Evolutionary conservation across 2,888 invertebrate species (phyloP), one percentile per base, ranked within the genome.

Genomic region (Machimus rusticus): DNA sequence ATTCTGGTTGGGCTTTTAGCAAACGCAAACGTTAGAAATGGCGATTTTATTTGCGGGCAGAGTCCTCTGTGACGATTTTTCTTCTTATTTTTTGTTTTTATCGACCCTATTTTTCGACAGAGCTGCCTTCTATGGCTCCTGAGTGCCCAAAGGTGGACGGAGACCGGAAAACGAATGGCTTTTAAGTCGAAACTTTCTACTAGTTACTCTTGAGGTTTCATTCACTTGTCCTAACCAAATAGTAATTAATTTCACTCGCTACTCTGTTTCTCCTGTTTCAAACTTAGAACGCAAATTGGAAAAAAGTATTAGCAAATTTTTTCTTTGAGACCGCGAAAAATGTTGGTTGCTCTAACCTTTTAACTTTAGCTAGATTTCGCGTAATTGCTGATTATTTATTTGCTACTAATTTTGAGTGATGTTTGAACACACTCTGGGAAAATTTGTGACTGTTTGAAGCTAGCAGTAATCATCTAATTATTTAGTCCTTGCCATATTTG

Each of bases 1-100:
- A 79, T 79, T 79, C 79, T 46, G 79, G 46, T 79, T 51, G 79
- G 79, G 79, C 79, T 51, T 79, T 79, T 79, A 79, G 79, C 79
- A 31, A 79, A 51, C 51, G 78, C 39, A 78, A 78, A 39, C 43
- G 79, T 79, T 79, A 79, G 79, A 79, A 46, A 79, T 51, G 31
- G 46, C 14, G 5, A 51, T 66, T 66, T 66, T 66, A 66, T 66
- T 66, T 66, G 66, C 66, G 66, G 66, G n/a, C n/a, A n/a, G 28
- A 3, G 28, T 66, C 66, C 66, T 28, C 66, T 66, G 23, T 66
- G 66, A 66, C 12, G 66, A 66, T 14, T 19, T 23, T 66, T 66
- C 8, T 55, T 55, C 5, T 55, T 55, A 14, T 55, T 55, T 55
- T 55, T 19, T 46, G 0, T 19, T 6, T 2, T 55, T 55, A 6